These are phyloP conservation scores for Eueremaeus valkanovi DNA, from an alignment of 2,888 invertebrate genomes.

Conservation along the genomic window DNA sequence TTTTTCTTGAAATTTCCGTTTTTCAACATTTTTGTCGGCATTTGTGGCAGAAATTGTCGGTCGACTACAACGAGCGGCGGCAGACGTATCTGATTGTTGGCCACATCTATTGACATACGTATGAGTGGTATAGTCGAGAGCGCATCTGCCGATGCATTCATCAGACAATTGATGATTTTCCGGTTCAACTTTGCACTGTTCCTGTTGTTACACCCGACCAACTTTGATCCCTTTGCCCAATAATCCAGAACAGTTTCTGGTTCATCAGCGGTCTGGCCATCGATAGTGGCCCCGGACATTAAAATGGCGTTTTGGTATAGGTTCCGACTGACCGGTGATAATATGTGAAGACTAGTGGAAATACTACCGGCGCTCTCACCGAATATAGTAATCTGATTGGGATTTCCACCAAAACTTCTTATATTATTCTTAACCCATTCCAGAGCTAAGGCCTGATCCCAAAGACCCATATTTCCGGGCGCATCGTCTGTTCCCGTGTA, in stretches of 20 bases:
- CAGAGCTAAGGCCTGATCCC: constrained; percentile 34
- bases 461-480: constrained; percentile 31
- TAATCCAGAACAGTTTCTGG: constrained; percentile 38
- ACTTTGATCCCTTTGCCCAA: constrained; percentile 25
- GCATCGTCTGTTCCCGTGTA: constrained; percentile 28
- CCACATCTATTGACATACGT: neutral
- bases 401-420: constrained; percentile 34
- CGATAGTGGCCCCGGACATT: constrained; percentile 5
- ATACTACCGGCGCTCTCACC: constrained; percentile 34
- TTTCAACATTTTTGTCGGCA: constrained; percentile 6
- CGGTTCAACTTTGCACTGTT: constrained; percentile 22
- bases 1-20: constrained; percentile 16
- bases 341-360: constrained; percentile 18
- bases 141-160: neutral
- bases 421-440: constrained; percentile 38
- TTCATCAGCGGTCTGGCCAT: neutral
- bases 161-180: neutral
- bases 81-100: neutral
- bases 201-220: constrained; percentile 43
- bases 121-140: neutral
- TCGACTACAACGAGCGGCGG: too few relatives aligned
- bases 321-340: constrained; percentile 8
- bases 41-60: neutral
- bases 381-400: constrained; percentile 20
- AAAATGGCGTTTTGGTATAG: constrained; percentile 22